Base-by-base conservation (phyloP, 2,113 vertebrate genomes). In the Panthera tigris region DNA sequence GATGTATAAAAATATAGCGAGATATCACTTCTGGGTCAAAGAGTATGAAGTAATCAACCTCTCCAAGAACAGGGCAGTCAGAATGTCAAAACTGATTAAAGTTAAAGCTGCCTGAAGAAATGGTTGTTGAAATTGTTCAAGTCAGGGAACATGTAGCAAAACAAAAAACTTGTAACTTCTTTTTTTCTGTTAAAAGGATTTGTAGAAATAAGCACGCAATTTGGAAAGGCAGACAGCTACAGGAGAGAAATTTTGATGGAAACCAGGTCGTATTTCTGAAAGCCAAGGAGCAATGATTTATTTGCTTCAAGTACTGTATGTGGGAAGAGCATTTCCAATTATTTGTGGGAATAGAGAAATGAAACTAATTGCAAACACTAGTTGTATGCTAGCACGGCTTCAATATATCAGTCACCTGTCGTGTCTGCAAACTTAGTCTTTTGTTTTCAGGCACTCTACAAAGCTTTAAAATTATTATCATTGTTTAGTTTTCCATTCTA, bases 31-130 rank as follows among this genome's bases (percentile, higher is more conserved):
- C 84, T 90, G 87, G 45, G 80, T 97, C 81, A 95, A 66, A 95
- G 80, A 93, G 4, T 61, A 95, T 95, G 63, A 97, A 96, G 63
- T 83, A 93, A 94, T 97, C 85, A 93, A 91, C 63, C 68, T 88
- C 90, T 10, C 45, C 27, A 45, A 87, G 63, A 94, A 83, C 8
- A 95, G 69, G 63, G 55, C 85, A 95, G 55, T 89, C n/a, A 36
- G 65, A 93, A 93, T 91, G 65, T 91, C 92, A 97, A 76, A 88
- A 91, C 5, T 76, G 86, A 97, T 94, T 94, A 95, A 74, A 81
- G 82, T 96, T 81, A 91, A 88, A 85, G 27, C 71, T 96, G 73
- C 89, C 29, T 71, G 86, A 96, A 91, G 65, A 79, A 94, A 69
- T 65, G 48, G 31, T 65, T 84, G 39, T 69, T 65, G 89, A 91